Conservation (phyloP, 2,113 vertebrate genomes). For the Hoplias malabaricus region DNA sequence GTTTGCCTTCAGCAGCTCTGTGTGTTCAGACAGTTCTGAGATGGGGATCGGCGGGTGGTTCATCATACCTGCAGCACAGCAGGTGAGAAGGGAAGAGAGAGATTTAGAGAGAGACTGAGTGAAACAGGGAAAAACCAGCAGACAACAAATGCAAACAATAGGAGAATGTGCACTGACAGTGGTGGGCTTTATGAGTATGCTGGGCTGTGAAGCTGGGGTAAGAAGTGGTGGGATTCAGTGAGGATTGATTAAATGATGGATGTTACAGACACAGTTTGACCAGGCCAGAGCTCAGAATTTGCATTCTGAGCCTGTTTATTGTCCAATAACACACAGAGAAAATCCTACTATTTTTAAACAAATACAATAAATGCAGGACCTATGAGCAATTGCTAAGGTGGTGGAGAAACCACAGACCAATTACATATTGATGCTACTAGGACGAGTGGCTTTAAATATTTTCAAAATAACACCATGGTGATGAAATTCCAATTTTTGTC, state of each 20-base stretch:
- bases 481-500: conserved; percentile 38
- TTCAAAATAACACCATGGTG: conserved; percentile 34
- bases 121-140: not conserved
- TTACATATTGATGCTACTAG: conserved; percentile 45
- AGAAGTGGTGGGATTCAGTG: not conserved
- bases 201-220: conserved; percentile 6
- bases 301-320: not conserved
- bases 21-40: conserved; percentile 92
- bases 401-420: conserved; percentile 49
- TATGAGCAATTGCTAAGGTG: conserved; percentile 45
- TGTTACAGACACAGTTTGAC: conserved; percentile 36
- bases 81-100: conserved; percentile 23
- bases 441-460: conserved; percentile 49
- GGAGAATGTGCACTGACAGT: not conserved
- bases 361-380: conserved; percentile 33
- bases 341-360: not conserved
- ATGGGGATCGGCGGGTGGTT: conserved; percentile 96
- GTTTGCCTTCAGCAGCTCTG: conserved; percentile 94
- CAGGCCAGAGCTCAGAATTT: conserved; percentile 69
- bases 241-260: not conserved
- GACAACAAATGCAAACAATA: not conserved
- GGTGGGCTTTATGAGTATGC: not conserved
- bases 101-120: conserved; percentile 21
- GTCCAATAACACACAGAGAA: conserved; percentile 9
- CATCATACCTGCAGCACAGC: conserved; percentile 85